These are phyloP conservation scores for Mobula birostris DNA, from an alignment of 2,113 vertebrate genomes.

Conservation along the genomic window DNA sequence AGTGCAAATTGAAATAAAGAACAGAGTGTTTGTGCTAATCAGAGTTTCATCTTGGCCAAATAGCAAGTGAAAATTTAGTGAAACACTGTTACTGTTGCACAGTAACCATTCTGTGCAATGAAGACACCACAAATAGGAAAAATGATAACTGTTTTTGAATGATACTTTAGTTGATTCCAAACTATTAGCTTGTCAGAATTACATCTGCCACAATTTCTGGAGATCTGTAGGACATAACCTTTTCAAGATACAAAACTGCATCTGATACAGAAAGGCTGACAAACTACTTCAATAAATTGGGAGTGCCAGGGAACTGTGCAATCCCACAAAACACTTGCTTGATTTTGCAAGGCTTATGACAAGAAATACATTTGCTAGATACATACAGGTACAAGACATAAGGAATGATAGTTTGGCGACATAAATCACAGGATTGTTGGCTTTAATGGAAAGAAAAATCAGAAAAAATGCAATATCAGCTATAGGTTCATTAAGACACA, in stretches of 20 bases:
- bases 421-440: not conserved
- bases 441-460: not conserved
- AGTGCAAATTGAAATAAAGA: not conserved
- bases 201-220: not conserved
- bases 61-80: not conserved
- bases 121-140: not conserved
- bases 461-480: not conserved
- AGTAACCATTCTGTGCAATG: not conserved
- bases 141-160: not conserved
- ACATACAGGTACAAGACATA: not conserved
- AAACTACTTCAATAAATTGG: not conserved
- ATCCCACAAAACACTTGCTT: not conserved
- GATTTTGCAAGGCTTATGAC: not conserved
- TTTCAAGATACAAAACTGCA: not conserved
- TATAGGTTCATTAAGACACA: too few relatives aligned
- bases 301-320: not conserved
- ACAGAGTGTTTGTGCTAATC: not conserved
- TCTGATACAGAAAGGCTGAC: not conserved
- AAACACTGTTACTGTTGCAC: not conserved
- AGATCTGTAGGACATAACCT: not conserved
- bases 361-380: not conserved
- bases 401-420: not conserved
- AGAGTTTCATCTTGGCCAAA: not conserved
- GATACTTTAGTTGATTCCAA: not conserved
- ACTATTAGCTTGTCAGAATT: not conserved